A percentile compares a stretch with the other conserved stretches of the same genome.
These are phyloP conservation scores for Pherbina coryleti DNA, from an alignment of 2,888 invertebrate genomes.

Conservation along the genomic window DNA sequence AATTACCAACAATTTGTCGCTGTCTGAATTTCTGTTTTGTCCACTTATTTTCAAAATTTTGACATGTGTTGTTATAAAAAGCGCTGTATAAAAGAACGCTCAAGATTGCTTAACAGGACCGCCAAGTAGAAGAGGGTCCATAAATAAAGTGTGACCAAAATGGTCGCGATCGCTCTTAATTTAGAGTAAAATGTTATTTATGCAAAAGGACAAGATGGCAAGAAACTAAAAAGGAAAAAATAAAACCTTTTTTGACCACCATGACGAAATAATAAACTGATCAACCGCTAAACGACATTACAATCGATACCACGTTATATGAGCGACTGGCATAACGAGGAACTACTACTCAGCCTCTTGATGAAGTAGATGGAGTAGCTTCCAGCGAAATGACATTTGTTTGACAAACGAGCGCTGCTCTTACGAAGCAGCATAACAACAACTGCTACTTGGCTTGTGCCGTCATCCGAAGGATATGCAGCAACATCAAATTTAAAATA, in stretches of 20 bases:
- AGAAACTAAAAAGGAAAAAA: background rate
- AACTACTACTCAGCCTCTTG: background rate
- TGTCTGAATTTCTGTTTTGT: slow-evolving; percentile 47
- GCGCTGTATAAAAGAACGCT: too few relatives aligned
- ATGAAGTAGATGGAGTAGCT: background rate
- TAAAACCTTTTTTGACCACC: slow-evolving; percentile 64
- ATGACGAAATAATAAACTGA: slow-evolving; percentile 55
- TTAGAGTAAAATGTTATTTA: background rate
- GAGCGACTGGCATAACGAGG: background rate
- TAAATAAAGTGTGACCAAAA: background rate
- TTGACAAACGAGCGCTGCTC: slow-evolving; percentile 41
- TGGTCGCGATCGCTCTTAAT: background rate
- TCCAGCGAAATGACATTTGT: slow-evolving; percentile 37
- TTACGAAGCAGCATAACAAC: background rate
- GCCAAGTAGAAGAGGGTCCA: background rate
- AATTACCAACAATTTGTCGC: slow-evolving; percentile 65
- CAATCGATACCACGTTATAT: background rate
- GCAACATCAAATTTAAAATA: slow-evolving; percentile 5
- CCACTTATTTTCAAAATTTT: background rate
- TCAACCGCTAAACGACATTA: slow-evolving; percentile 35
- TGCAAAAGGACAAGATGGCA: background rate
- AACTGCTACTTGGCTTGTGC: slow-evolving; percentile 10
- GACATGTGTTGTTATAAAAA: too few relatives aligned
- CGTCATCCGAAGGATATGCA: background rate
- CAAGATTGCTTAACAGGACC: background rate